Percentiles rank a stretch among this genome's conserved stretches.
Conservation (phyloP, 1,140 invertebrate species). For the Elysia chlorotica region DNA sequence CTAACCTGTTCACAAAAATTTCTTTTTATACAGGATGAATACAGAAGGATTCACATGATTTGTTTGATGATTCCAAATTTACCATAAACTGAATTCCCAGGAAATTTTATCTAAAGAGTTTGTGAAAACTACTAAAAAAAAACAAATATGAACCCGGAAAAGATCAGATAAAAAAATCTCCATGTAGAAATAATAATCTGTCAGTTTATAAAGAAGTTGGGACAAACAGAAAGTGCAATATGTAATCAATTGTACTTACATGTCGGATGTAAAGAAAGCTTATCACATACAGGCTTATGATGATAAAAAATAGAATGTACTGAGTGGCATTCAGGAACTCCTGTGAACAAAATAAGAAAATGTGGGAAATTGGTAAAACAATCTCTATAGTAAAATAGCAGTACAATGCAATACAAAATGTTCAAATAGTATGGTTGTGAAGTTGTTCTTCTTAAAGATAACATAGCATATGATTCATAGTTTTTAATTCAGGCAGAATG, state of each 20-base stretch:
- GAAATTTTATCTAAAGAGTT: too few relatives aligned
- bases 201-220: too few relatives aligned
- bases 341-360: conserved; percentile 25
- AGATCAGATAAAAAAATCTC: too few relatives aligned
- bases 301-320: conserved; percentile 26
- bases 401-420: not conserved
- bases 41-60: too few relatives aligned
- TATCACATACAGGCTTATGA: conserved; percentile 21
- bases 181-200: too few relatives aligned
- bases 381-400: not conserved
- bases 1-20: too few relatives aligned
- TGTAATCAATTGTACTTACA: conserved; percentile 35
- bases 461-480: not conserved
- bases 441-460: not conserved
- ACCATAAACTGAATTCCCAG: too few relatives aligned
- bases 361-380: not conserved
- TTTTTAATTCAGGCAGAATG: not conserved
- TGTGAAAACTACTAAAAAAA: too few relatives aligned
- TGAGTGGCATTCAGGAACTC: conserved; percentile 32
- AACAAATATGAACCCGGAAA: too few relatives aligned
- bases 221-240: too few relatives aligned
- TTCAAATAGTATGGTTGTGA: not conserved
- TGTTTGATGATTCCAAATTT: too few relatives aligned
- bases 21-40: too few relatives aligned
- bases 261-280: conserved; percentile 28